A percentile compares a stretch with the other conserved stretches of the same genome.
Conservation (phyloP, 2,888 invertebrate species). For the Plagodis dolabraria region DNA sequence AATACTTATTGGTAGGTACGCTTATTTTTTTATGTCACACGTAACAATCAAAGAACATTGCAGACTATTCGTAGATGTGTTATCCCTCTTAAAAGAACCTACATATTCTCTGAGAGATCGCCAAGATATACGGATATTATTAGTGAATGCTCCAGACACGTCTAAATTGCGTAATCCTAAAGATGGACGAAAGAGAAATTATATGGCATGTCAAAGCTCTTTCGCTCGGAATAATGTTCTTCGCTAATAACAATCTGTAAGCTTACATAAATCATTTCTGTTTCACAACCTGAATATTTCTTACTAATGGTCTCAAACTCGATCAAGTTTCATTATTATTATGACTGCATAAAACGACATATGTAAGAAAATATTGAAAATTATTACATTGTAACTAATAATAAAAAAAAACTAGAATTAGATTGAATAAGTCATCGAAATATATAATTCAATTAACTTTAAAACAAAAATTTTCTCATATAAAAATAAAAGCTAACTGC, state of each 20-base stretch:
- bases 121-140: too few relatives aligned
- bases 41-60: too few relatives aligned
- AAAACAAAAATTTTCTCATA: too few relatives aligned
- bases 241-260: slow-evolving; percentile 36
- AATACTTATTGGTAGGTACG: too few relatives aligned
- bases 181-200: not conserved
- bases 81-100: too few relatives aligned
- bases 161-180: not conserved
- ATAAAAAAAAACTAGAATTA: too few relatives aligned
- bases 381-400: too few relatives aligned
- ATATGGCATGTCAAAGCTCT: not conserved
- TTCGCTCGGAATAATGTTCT: slow-evolving; percentile 9
- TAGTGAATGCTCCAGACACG: not conserved
- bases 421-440: too few relatives aligned
- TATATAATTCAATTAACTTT: not conserved
- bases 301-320: slow-evolving; percentile 12
- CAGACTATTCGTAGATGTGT: too few relatives aligned
- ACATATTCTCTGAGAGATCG: too few relatives aligned
- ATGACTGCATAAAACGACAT: not conserved
- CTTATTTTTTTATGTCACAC: too few relatives aligned
- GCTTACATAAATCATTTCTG: slow-evolving; percentile 38
- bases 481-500: too few relatives aligned
- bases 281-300: slow-evolving; percentile 19
- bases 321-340: not conserved
- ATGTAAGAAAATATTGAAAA: not conserved